Conservation (phyloP, 1,140 invertebrate species). For the Lordiphosa clarofinis region DNA sequence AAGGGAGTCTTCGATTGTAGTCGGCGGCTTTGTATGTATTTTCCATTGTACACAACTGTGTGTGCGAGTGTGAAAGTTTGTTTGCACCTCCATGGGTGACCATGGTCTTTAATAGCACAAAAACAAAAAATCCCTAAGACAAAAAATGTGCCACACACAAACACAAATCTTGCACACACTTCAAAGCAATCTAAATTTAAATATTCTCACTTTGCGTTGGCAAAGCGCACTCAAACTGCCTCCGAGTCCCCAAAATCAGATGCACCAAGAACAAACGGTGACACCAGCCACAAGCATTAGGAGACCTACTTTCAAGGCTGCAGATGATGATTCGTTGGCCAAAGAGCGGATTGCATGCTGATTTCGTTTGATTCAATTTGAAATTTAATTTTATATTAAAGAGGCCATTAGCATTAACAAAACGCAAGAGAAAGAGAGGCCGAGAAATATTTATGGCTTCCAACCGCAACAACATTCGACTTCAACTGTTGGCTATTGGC, state of each 20-base stretch:
- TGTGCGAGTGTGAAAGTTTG: no score
- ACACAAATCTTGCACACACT: conserved; percentile 37
- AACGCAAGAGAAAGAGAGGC: conserved; percentile 7
- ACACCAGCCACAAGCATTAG: conserved; percentile 9
- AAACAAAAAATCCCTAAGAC: conserved; percentile 26
- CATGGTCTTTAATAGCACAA: conserved; percentile 11
- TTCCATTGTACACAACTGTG: no score
- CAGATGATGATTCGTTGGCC: background rate
- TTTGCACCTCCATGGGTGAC: background rate
- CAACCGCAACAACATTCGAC: conserved; percentile 31
- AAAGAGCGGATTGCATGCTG: conserved; percentile 11
- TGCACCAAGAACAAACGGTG: conserved; percentile 7
- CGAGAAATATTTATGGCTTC: conserved; percentile 43
- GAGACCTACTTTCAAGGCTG: conserved; percentile 10
- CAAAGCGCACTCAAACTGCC: conserved; percentile 13
- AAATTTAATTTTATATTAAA: conserved; percentile 46
- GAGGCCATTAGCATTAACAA: conserved; percentile 54
- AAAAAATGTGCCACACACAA: conserved; percentile 12
- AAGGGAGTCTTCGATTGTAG: no score
- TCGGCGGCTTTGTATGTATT: no score
- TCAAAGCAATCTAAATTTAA: conserved; percentile 70
- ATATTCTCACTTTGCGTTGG: conserved; percentile 69
- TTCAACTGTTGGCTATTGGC: conserved; percentile 26
- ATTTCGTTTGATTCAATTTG: conserved; percentile 37
- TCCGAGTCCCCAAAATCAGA: conserved; percentile 17